Conservation (phyloP, 1,140 invertebrate species). For the Ceratoteleas bidentatus region DNA sequence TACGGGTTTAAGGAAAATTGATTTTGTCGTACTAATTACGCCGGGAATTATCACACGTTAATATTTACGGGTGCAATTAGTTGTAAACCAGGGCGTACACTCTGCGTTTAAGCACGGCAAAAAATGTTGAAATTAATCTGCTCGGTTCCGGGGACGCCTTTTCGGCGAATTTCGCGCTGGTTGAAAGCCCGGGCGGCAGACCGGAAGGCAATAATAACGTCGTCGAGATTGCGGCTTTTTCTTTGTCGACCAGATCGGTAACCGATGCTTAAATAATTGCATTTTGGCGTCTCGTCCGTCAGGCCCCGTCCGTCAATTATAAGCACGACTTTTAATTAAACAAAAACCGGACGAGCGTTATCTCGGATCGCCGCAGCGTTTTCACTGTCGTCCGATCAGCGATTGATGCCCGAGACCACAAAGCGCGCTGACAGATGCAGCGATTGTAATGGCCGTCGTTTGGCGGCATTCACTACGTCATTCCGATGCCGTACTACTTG, state of each 20-base stretch:
- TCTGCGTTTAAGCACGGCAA: not conserved
- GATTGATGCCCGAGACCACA: conserved; percentile 28
- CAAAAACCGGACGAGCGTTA: conserved; percentile 10
- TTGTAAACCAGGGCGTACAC: conserved; percentile 8
- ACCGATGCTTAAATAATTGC: not conserved
- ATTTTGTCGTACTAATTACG: conserved; percentile 33
- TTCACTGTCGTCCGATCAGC: conserved; percentile 16
- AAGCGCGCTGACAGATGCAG: conserved; percentile 41
- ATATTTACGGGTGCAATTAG: conserved; percentile 23
- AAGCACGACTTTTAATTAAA: conserved; percentile 14
- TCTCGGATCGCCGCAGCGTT: conserved; percentile 9
- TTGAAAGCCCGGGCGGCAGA: too few species aligned
- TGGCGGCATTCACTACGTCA: conserved; percentile 58
- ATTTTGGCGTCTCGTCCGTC: too few species aligned
- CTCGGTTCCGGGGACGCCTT: not conserved
- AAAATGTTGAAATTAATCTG: not conserved
- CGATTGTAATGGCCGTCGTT: conserved; percentile 68
- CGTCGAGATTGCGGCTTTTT: too few species aligned
- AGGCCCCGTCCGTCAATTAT: not conserved
- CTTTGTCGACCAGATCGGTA: too few species aligned
- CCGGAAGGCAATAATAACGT: too few species aligned
- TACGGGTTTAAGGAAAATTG: conserved; percentile 39
- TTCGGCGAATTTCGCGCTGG: not conserved
- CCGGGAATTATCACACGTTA: conserved; percentile 20
- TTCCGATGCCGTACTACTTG: conserved; percentile 72